Percentiles rank a stretch among this genome's conserved stretches.
Evolutionary conservation across 2,113 vertebrate genomes (phyloP).

Genomic region (Pleuronectes platessa): DNA sequence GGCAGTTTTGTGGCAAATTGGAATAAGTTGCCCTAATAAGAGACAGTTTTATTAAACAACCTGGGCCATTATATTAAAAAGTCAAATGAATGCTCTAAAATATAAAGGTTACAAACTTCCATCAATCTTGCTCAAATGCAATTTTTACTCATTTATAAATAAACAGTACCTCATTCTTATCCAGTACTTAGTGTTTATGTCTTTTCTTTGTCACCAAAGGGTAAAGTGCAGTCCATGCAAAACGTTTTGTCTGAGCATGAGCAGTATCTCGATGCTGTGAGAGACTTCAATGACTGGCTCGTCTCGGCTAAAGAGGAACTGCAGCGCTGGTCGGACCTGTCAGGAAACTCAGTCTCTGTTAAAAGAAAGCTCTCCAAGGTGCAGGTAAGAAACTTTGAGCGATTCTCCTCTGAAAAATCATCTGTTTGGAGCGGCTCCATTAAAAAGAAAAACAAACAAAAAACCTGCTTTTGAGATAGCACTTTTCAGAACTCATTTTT

Average conservation of each 20-base stretch:
- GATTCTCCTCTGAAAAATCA: neutral
- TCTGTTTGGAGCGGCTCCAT: too few relatives aligned
- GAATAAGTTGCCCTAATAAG: neutral
- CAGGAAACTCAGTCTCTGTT: constrained; percentile 88
- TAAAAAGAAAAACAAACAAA: too few relatives aligned
- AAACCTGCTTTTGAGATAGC: too few relatives aligned
- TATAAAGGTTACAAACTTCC: neutral
- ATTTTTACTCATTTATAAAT: constrained; percentile 1
- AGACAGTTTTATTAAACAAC: neutral
- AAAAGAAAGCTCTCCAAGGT: constrained; percentile 92
- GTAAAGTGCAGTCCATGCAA: constrained; percentile 92
- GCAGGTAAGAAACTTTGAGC: constrained; percentile 81
- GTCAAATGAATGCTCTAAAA: neutral
- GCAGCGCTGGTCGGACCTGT: constrained; percentile 94
- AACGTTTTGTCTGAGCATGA: constrained; percentile 92
- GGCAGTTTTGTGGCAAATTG: neutral
- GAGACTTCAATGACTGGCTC: constrained; percentile 96
- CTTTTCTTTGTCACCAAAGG: constrained; percentile 74
- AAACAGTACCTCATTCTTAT: neutral
- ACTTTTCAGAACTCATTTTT: neutral
- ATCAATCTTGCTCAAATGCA: neutral
- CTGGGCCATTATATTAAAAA: neutral
- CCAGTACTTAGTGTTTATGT: neutral
- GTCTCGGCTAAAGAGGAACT: constrained; percentile 96
- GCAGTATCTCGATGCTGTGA: constrained; percentile 91